phyloP scores from a whole-genome alignment of 2,888 invertebrate genomes.

The Iselma pallidipennis region DNA sequence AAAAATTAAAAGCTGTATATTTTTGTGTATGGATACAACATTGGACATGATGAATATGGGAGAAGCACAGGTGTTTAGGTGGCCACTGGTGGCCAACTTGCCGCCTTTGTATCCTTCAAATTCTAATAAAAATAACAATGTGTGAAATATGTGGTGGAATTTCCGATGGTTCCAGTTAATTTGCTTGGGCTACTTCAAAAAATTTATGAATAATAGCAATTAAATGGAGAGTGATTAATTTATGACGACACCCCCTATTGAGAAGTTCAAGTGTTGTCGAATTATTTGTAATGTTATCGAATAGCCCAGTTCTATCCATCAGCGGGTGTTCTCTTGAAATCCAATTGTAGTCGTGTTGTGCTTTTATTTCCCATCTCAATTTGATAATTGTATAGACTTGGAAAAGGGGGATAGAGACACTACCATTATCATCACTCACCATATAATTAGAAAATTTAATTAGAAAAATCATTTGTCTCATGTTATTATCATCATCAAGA shows the following conservation, averaged over 20 bases:
- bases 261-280: no score
- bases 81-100: constrained; percentile 19
- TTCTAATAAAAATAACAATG: constrained; percentile 33
- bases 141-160: constrained; percentile 40
- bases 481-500: not conserved
- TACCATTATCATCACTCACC: no score
- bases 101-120: constrained; percentile 25
- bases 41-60: constrained; percentile 50
- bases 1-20: constrained; percentile 38
- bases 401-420: not conserved
- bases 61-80: constrained; percentile 49
- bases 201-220: not conserved
- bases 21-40: constrained; percentile 49
- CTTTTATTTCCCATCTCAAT: not conserved
- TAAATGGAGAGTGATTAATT: no score
- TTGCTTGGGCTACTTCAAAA: not conserved
- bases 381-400: not conserved
- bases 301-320: no score
- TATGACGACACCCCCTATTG: not conserved
- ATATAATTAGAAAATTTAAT: not conserved
- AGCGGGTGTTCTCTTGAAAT: not conserved
- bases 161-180: constrained; percentile 26
- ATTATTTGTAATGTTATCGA: no score
- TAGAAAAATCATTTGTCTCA: no score
- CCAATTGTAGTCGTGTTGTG: not conserved